A percentile compares a stretch with the other conserved stretches of the same genome.
Evolutionary conservation across 2,113 vertebrate genomes (phyloP).

Genomic region (mouse (Mus musculus)): DNA sequence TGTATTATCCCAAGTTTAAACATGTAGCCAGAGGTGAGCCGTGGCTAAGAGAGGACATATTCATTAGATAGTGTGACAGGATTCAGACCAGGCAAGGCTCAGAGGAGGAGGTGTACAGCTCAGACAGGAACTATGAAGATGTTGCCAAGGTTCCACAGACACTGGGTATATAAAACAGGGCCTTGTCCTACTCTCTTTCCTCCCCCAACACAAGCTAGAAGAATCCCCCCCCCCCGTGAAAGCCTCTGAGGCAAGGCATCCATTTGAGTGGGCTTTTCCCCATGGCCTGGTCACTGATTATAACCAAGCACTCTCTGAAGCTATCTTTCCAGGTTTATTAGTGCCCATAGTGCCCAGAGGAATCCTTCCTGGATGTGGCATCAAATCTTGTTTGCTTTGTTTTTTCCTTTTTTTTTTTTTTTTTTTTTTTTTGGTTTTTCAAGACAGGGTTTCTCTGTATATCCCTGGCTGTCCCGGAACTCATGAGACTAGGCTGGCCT

Average conservation of each 20-base stretch:
- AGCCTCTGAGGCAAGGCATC: not conserved
- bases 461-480: no score
- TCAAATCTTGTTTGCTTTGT: not conserved
- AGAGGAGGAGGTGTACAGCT: not conserved
- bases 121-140: not conserved
- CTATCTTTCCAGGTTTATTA: not conserved
- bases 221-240: not conserved
- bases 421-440: no score
- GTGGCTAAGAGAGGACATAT: not conserved
- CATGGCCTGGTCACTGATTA: not conserved
- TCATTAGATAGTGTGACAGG: not conserved
- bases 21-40: not conserved
- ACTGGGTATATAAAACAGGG: not conserved
- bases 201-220: not conserved
- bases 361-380: conserved; percentile 35
- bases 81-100: not conserved
- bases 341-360: not conserved
- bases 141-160: not conserved
- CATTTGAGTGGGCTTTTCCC: not conserved
- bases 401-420: no score
- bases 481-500: no score
- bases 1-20: conserved; percentile 34
- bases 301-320: conserved; percentile 12
- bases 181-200: not conserved
- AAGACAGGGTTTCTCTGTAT: no score